Conservation (phyloP, 2,113 vertebrate species). For the Hiodon tergisus region DNA sequence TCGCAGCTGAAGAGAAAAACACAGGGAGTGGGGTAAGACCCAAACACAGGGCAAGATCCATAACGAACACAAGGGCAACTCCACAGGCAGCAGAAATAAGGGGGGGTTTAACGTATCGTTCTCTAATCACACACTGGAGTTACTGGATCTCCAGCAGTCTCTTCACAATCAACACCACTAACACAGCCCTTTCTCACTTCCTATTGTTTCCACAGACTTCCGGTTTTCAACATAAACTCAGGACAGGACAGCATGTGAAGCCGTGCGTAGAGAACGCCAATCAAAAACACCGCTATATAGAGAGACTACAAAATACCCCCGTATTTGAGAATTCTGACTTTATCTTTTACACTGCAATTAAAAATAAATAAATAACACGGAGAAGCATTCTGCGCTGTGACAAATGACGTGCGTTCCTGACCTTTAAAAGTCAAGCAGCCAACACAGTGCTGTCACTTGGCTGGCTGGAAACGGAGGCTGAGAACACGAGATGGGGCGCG, state of each 20-base stretch:
- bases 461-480: background rate
- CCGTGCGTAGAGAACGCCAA: too few relatives aligned
- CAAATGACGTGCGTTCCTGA: conserved; percentile 4
- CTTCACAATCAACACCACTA: too few relatives aligned
- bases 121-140: too few relatives aligned
- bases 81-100: too few relatives aligned
- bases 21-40: background rate
- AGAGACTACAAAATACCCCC: background rate
- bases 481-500: background rate
- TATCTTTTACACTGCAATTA: background rate
- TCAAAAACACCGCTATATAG: too few relatives aligned
- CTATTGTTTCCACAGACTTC: background rate
- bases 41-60: too few relatives aligned
- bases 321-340: background rate
- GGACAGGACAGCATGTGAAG: too few relatives aligned
- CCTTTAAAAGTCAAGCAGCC: background rate
- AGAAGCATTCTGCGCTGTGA: background rate
- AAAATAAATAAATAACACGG: background rate
- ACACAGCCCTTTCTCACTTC: too few relatives aligned
- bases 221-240: background rate
- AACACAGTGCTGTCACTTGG: conserved; percentile 1
- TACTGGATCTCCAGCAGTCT: too few relatives aligned
- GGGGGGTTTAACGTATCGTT: too few relatives aligned
- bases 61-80: too few relatives aligned
- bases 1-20: conserved; percentile 60